phyloP scores from a whole-genome alignment of 2,113 vertebrate genomes.

The Orthonyx spaldingii region DNA sequence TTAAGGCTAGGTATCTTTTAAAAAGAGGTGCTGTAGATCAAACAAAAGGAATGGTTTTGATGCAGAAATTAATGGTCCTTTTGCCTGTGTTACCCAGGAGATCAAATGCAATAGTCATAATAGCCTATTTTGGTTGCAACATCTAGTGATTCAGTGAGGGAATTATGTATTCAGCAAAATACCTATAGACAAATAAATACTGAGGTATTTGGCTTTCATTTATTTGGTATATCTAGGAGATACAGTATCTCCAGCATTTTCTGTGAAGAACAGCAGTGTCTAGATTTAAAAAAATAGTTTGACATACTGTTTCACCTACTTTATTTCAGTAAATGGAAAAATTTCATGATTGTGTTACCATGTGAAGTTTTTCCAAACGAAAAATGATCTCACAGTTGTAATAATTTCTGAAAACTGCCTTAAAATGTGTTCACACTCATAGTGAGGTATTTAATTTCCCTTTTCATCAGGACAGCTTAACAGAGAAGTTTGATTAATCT shows the following conservation, averaged over 20 bases:
- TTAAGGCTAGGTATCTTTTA: neutral
- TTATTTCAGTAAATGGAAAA: neutral
- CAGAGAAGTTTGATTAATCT: neutral
- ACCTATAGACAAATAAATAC: neutral
- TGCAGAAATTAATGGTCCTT: slow-evolving; percentile 1
- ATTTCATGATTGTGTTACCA: neutral
- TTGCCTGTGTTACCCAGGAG: neutral
- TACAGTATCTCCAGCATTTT: neutral
- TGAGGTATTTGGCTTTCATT: neutral
- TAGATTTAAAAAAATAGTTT: neutral
- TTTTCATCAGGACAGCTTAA: neutral
- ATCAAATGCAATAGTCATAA: neutral
- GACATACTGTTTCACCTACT: neutral
- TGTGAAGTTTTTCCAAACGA: neutral
- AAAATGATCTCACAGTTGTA: neutral
- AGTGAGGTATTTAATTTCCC: neutral
- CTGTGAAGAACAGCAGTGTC: neutral
- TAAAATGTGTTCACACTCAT: neutral
- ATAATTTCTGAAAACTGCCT: neutral
- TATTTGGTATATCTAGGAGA: neutral
- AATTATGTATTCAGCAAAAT: neutral
- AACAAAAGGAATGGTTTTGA: neutral
- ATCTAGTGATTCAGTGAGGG: neutral
- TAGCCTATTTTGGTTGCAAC: neutral
- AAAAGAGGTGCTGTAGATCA: neutral